Percentiles rank a stretch among this genome's conserved stretches.
These are phyloP conservation scores for Circaetus cinerascens DNA, from an alignment of 2,113 vertebrate genomes.

Conservation along the genomic window DNA sequence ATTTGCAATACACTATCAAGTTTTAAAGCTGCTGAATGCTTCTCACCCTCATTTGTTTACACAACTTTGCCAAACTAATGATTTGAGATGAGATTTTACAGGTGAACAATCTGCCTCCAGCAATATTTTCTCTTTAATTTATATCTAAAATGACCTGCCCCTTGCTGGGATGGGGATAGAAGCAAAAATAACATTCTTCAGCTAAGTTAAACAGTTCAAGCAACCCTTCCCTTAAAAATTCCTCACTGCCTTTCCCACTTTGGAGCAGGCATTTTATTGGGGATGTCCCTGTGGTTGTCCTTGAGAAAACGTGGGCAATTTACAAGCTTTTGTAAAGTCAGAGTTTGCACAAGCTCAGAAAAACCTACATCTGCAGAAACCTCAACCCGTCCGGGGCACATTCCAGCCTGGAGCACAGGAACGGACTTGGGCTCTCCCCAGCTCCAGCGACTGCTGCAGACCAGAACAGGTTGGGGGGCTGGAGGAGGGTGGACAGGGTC, in stretches of 20 bases:
- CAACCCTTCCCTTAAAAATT: not conserved
- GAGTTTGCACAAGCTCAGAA: not conserved
- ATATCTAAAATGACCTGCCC: not conserved
- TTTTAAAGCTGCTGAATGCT: not conserved
- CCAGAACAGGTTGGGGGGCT: not conserved
- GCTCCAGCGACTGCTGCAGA: fast-evolving
- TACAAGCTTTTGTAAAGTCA: not conserved
- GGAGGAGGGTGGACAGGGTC: fast-evolving
- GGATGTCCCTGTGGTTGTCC: not conserved
- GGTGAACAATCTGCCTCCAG: conserved; percentile 8
- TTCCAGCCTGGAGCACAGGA: not conserved
- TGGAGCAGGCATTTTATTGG: not conserved
- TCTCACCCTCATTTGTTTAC: not conserved
- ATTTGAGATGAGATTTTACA: conserved; percentile 52
- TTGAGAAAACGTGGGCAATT: not conserved
- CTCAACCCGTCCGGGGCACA: fast-evolving
- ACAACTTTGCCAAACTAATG: conserved; percentile 22
- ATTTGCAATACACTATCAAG: not conserved
- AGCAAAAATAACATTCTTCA: not conserved
- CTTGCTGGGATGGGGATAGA: not conserved
- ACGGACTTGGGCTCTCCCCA: not conserved
- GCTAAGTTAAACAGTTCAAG: not conserved
- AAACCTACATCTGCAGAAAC: not conserved
- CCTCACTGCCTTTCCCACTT: not conserved
- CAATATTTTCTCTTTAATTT: conserved; percentile 5